Evolutionary conservation across 2,113 vertebrate species (phyloP), one percentile per base, ranked within the genome.

Genomic region (Heloderma charlesbogerti): DNA sequence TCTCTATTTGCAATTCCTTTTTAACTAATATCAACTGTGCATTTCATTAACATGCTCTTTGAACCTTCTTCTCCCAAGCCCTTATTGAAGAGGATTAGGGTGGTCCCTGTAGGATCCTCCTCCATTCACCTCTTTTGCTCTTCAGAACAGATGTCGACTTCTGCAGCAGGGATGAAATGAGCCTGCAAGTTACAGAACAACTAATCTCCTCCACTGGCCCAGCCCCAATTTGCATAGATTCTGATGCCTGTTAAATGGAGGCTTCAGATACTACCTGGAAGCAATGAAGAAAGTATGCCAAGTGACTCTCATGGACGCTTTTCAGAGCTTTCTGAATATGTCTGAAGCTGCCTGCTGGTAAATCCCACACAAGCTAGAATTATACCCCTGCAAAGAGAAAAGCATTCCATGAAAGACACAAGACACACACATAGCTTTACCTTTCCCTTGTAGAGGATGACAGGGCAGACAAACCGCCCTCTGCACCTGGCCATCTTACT

Each of bases 361-460:
- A 57, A 27, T 54, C 74, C 29, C n/a, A 25, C 3, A 12, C 31
- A 48, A 51, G n/a, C 34, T 69, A 43, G n/a, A 25, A 54, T 2
- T 48, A 43, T 4, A 37, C 27, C 15, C 13, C 9, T 7, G 2
- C 45, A 51, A 29, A 71, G 78, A 57, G 34, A 10, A 51, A 31
- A 40, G 57, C 13, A 88, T 40, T 45, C 27, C 88, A 71, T 45
- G 25, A 77, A 89, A 72, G 51, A 22, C 10, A n/a, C 34, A 40
- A 87, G 40, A 9, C 66, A 31, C 0, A 1, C 69, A 5, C 67
- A n/a, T n/a, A 90, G 80, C 75, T 91, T 98, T 97, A 99, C 99
- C 99, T 99, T 99, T 95, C 99, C 99, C 81, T 99, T 99, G 97
- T 99, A 99, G 72, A 99, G 98, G 95, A 99, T 99, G 95, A 99